A percentile compares a stretch with the other conserved stretches of the same genome.
Evolutionary conservation across 2,888 invertebrate species (phyloP).

Genomic region (Molanna angustata): DNA sequence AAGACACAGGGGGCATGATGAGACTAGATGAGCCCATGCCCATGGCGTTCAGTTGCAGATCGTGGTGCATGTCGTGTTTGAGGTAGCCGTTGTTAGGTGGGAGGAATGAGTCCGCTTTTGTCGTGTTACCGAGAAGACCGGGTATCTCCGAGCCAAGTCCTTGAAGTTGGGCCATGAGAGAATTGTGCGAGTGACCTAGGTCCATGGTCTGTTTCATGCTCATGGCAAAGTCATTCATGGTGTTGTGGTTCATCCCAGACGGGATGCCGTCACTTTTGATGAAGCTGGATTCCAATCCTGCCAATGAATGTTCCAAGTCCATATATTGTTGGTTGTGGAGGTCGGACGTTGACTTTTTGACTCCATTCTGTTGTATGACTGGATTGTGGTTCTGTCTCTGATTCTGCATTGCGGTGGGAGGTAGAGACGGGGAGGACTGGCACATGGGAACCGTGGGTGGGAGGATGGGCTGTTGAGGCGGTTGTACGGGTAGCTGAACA

Average conservation of each 20-base stretch:
- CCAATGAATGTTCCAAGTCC: constrained; percentile 69
- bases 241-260: constrained; percentile 50
- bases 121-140: constrained; percentile 45
- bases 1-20: constrained; percentile 53
- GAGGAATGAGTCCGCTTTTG: constrained; percentile 42
- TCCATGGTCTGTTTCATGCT: constrained; percentile 38
- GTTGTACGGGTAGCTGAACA: constrained; percentile 30
- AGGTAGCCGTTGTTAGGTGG: constrained; percentile 49
- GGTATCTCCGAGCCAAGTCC: constrained; percentile 35
- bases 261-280: constrained; percentile 52
- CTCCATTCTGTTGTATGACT: constrained; percentile 35
- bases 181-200: constrained; percentile 40
- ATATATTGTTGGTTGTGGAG: constrained; percentile 48
- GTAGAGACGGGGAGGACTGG: constrained; percentile 32
- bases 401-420: constrained; percentile 26
- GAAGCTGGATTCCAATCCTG: constrained; percentile 62
- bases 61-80: constrained; percentile 44
- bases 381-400: constrained; percentile 39
- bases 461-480: constrained; percentile 24
- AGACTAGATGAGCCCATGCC: constrained; percentile 44
- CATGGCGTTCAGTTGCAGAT: constrained; percentile 25
- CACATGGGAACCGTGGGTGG: constrained; percentile 36
- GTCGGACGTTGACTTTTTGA: constrained; percentile 28
- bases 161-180: constrained; percentile 47
- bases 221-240: constrained; percentile 42